These are phyloP conservation scores for Entomobrya multifasciata DNA, from an alignment of 2,888 invertebrate species.

Conservation along the genomic window DNA sequence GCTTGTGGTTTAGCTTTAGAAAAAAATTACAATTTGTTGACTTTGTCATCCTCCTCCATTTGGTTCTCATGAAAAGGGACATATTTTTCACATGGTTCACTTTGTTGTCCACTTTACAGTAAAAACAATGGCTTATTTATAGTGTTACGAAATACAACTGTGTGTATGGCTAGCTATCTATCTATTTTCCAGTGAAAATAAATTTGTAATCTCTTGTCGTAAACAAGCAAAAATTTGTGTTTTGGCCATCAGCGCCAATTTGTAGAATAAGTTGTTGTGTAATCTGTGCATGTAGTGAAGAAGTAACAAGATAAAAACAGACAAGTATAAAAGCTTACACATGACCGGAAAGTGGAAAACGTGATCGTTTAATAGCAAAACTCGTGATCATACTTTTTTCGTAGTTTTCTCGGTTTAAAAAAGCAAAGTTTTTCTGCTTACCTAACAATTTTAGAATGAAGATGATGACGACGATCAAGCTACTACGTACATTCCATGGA, in stretches of 20 bases:
- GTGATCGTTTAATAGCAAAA: constrained; percentile 46
- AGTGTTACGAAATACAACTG: not conserved
- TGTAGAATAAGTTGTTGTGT: constrained; percentile 24
- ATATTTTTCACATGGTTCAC: constrained; percentile 8
- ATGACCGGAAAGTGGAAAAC: constrained; percentile 52
- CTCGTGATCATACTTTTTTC: constrained; percentile 44
- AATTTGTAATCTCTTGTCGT: not conserved
- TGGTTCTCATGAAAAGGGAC: constrained; percentile 11
- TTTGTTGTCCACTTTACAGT: too few relatives aligned
- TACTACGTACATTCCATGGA: too few relatives aligned
- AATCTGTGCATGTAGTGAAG: not conserved
- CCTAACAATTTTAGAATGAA: too few relatives aligned
- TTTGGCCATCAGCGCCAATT: constrained; percentile 26
- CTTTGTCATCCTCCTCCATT: constrained; percentile 22
- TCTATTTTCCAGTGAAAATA: not conserved
- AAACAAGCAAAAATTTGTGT: too few relatives aligned
- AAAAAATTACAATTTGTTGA: constrained; percentile 35
- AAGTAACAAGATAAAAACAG: too few relatives aligned
- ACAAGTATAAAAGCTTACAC: constrained; percentile 25
- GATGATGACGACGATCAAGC: too few relatives aligned
- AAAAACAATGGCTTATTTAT: not conserved
- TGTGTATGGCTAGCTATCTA: too few relatives aligned
- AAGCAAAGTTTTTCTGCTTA: too few relatives aligned
- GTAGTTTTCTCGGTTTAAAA: too few relatives aligned
- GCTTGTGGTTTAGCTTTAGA: constrained; percentile 30